Evolutionary conservation across 2,888 invertebrate genomes (phyloP), one percentile per base, ranked within the genome.

Genomic region (Pasiphila rectangulata): DNA sequence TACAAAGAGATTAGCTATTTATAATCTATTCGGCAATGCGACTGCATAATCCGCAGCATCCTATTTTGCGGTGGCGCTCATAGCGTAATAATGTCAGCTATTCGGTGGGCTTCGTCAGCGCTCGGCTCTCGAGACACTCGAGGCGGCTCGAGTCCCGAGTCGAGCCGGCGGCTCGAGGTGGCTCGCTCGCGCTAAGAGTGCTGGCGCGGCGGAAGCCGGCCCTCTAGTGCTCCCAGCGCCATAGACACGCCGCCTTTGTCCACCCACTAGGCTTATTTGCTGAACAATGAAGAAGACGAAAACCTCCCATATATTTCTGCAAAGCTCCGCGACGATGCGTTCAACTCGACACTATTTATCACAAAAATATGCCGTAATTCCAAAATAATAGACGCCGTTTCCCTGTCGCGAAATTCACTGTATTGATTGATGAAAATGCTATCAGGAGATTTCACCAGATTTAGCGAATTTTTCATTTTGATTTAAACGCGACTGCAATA

Each of bases 181-280:
- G 71, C 75, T 78, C 73, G 69, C 68, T 61, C 56, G 63, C 67
- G 66, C 72, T 72, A 75, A 79, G 85, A 71, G 83, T 81, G 86
- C 86, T 85, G 83, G 79, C 85, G 79, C 75, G 81, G 83, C 87
- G 86, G 86, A 86, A 85, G 83, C 82, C 72, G 65, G 69, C 83
- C 80, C 85, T 85, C 83, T 83, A 79, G 83, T 78, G 81, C 84
- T 82, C 71, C 5, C 16, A 32, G 32, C 32, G 34, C 25, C 38
- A 75, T 79, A 78, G 82, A 79, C 82, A 75, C 76, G 75, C 79
- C 79, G 84, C 85, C 85, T 86, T 87, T 87, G 87, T 87, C 84
- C 83, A 78, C 74, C 83, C 85, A 85, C 87, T 85, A 86, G 83
- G 81, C 85, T 87, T 85, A 86, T 86, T 87, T 86, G 86, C 86